Base-by-base conservation (phyloP, 2,797 vertebrate species). In the Falco concolor region DNA sequence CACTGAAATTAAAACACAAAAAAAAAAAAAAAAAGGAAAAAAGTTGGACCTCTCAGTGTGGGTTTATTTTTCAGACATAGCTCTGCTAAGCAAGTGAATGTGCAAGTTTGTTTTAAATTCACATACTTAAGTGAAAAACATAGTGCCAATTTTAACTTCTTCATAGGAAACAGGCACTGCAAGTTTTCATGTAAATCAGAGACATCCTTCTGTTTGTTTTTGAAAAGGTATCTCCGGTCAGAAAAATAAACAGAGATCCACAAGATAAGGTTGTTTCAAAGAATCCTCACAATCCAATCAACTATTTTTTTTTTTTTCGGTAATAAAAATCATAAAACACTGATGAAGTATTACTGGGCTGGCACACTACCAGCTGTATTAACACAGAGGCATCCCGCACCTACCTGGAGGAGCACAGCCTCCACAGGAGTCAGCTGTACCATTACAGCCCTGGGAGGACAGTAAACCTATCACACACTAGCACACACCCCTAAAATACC, bases 31-130 rank as follows among this genome's bases (percentile, higher is more conserved):
- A 6, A 3, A 3, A 4, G 7, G 1, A 1, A 9, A 59, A 34
- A 11, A 52, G 3, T 13, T 32, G 16, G 27, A 20, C 42, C 2
- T 67, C 32, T 34, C 8, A 5, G 0, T 8, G 8, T 8, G 5
- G 10, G 3, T 61, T 57, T 56, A 9, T 23, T 80, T 80, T 65
- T 77, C 38, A 69, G 30, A 10, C 4, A 1, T 6, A 47, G 18
- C 12, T 59, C 32, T 60, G 27, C 17, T 69, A 40, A 53, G 47
- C 8, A 87, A 81, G 53, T n/a, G 1, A 16, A 44, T 32, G 44
- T 5, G 18, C 13, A 73, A 44, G 7, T 34, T 84, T 25, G 42
- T 23, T 79, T 77, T 32, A 40, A 73, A 45, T 36, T 61, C 42
- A 45, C 34, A 75, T 9, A 32, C 27, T 32, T 19, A 49, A 65